Evolutionary conservation across 2,113 vertebrate genomes (phyloP), one percentile per base, ranked within the genome.

Genomic region (Xiphias gladius): DNA sequence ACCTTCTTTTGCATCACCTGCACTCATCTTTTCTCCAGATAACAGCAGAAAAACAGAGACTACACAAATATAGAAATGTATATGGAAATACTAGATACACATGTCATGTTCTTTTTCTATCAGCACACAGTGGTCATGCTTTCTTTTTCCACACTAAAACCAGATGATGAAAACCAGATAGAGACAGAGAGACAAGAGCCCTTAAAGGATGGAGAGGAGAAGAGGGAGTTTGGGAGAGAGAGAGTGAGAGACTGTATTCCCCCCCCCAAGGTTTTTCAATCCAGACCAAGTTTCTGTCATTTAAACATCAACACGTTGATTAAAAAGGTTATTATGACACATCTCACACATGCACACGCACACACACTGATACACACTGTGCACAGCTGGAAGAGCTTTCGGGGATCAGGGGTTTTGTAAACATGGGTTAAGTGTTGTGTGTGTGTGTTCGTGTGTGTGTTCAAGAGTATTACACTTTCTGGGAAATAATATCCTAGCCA

Each of bases 301-400:
- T 78, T 62, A 64, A 48, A 88, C 17, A 37, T 94, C 91, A 91
- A 81, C 89, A 76, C 68, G 1, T 83, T 91, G 88, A 91, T 92
- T 92, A 92, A 85, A 88, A 86, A 85, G 80, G 75, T 85, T 82
- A 78, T 67, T 84, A 92, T 86, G 91, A 94, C 84, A 91, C 55
- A 75, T 86, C 63, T 63, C 77, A n/a, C 82, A 81, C 87, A 55
- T 71, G 73, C 69, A 82, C 86, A 64, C 13, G 39, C 35, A 82
- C 74, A 71, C 54, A 48, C 80, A 67, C 78, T 3, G 39, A 68
- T 65, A 62, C 71, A 85, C 50, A 26, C 76, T 41, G 76, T 80
- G 79, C 88, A 88, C 93, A 94, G 93, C 93, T 93, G 93, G 91
- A 93, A 93, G 84, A 93, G 91, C 90, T 94, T 91, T 93, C 14